A percentile compares a stretch with the other conserved stretches of the same genome.
These are phyloP conservation scores for Agelastica alni DNA, from an alignment of 2,888 invertebrate genomes.

Conservation along the genomic window DNA sequence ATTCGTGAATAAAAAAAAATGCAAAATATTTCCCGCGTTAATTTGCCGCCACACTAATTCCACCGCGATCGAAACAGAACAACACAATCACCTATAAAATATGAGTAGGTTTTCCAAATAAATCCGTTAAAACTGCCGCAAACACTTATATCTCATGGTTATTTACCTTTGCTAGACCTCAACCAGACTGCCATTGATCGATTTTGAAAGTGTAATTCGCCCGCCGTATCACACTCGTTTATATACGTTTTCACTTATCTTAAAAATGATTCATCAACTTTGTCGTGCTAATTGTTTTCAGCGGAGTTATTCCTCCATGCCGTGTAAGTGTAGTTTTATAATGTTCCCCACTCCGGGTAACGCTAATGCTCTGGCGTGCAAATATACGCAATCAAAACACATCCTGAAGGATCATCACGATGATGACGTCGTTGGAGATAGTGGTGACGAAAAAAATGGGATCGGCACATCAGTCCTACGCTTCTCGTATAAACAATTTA, in stretches of 20 bases:
- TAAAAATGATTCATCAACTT: conserved; percentile 26
- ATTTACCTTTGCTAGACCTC: conserved; percentile 34
- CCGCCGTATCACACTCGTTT: conserved; percentile 17
- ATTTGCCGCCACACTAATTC: conserved; percentile 14
- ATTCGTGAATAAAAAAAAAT: conserved; percentile 3
- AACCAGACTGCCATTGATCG: conserved; percentile 34
- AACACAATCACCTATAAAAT: conserved; percentile 28
- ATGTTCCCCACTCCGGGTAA: background rate
- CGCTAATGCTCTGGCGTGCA: background rate
- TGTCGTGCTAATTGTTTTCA: conserved; percentile 15
- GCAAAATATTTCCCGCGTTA: conserved; percentile 18
- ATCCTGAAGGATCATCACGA: conserved; percentile 3
- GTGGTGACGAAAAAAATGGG: background rate
- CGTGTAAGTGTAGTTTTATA: conserved; percentile 22
- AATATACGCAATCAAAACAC: background rate
- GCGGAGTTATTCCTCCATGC: conserved; percentile 20
- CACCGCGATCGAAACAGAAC: conserved; percentile 21
- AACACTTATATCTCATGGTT: conserved; percentile 27
- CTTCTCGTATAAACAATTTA: background rate
- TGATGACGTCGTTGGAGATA: background rate
- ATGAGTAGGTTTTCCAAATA: conserved; percentile 30
- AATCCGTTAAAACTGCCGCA: too few relatives aligned
- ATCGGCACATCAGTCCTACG: background rate
- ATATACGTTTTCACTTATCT: conserved; percentile 28
- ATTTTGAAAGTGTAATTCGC: conserved; percentile 21